phyloP scores from a whole-genome alignment of 2,113 vertebrate species.

The Brachyhypopomus occidentalis region DNA sequence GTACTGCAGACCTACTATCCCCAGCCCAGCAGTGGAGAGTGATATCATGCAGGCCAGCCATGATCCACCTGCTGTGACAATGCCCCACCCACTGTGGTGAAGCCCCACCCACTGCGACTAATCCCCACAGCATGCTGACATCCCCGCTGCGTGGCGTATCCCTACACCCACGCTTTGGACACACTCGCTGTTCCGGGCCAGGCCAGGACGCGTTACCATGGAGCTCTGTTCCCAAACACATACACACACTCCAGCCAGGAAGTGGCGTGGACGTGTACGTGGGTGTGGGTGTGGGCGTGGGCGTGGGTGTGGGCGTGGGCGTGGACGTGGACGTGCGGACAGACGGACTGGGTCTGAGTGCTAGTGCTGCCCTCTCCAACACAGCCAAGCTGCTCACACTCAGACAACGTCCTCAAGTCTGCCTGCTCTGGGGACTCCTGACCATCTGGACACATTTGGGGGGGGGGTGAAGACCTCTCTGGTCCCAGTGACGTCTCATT shows the following conservation, averaged over 20 bases:
- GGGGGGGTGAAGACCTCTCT: too few species aligned
- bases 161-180: background rate
- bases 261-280: background rate
- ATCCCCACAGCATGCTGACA: background rate
- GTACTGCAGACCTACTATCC: background rate
- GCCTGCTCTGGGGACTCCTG: too few species aligned
- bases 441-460: too few species aligned
- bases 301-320: background rate
- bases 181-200: background rate
- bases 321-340: background rate
- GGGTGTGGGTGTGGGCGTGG: too few species aligned
- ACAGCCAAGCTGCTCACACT: too few species aligned
- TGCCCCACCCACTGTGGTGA: too few species aligned
- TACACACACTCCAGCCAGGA: slow-evolving; percentile 20
- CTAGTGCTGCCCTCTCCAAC: too few species aligned
- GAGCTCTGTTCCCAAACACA: background rate
- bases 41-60: background rate
- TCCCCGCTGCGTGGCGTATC: background rate
- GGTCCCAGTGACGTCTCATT: too few species aligned
- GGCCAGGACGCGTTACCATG: slow-evolving; percentile 6
- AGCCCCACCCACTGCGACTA: background rate
- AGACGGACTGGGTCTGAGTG: background rate
- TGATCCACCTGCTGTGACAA: too few species aligned
- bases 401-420: too few species aligned
- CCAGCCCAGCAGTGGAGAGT: background rate